Conservation (phyloP, 2,888 invertebrate species). For the Microctonus aethiopoides region DNA sequence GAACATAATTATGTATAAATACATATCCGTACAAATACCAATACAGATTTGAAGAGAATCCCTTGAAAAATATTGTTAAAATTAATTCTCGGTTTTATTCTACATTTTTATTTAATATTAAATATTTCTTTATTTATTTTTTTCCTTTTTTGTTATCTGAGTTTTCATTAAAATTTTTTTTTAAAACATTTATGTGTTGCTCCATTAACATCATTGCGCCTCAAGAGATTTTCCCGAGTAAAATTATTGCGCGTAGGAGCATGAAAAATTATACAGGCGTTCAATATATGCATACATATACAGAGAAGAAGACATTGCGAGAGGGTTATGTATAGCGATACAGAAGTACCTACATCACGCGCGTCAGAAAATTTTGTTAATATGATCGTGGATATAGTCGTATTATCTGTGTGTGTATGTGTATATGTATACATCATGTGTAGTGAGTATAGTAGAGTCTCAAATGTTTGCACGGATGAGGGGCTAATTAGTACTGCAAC, state of each 20-base stretch:
- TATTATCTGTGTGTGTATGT: too few species aligned
- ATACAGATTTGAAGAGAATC: background rate
- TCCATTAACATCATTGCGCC: slow-evolving; percentile 16
- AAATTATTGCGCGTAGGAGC: slow-evolving; percentile 3
- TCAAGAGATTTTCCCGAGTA: slow-evolving; percentile 15
- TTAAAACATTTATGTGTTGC: slow-evolving; percentile 20
- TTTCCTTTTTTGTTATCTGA: background rate
- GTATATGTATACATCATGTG: background rate
- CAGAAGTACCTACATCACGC: slow-evolving; percentile 3
- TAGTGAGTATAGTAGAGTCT: background rate
- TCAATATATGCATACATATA: slow-evolving; percentile 6
- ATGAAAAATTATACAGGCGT: slow-evolving; percentile 17
- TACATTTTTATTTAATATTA: background rate
- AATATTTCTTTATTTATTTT: background rate
- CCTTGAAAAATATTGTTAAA: slow-evolving; percentile 7
- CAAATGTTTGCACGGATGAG: slow-evolving; percentile 7
- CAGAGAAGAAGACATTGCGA: background rate
- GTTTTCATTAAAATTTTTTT: background rate
- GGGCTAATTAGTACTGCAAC: slow-evolving; percentile 18
- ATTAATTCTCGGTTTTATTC: background rate
- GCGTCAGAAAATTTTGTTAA: slow-evolving; percentile 15
- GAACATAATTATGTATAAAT: too few species aligned
- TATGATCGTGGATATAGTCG: background rate
- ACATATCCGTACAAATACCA: too few species aligned
- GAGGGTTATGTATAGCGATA: background rate